phyloP scores from a whole-genome alignment of 2,113 vertebrate species.

The Panthera leo region DNA sequence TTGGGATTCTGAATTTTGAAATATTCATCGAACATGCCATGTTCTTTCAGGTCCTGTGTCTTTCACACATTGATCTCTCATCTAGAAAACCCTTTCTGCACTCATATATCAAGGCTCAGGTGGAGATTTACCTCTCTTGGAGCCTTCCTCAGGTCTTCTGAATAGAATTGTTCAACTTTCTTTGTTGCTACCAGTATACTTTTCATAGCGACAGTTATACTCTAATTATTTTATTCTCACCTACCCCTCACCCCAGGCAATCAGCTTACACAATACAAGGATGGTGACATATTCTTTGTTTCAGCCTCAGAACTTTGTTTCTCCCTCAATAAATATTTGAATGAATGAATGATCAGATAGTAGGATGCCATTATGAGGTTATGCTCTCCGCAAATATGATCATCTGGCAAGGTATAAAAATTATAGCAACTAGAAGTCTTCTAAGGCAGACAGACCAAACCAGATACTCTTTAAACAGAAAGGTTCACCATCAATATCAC shows the following conservation, averaged over 20 bases:
- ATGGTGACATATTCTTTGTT: not conserved
- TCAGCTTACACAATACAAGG: not conserved
- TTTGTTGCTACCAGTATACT: not conserved
- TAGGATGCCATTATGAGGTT: not conserved
- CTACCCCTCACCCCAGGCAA: not conserved
- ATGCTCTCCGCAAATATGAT: not conserved
- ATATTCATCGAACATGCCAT: not conserved
- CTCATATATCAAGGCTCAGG: not conserved
- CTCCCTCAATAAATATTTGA: slow-evolving; percentile 17
- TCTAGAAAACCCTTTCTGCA: not conserved
- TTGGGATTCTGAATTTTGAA: slow-evolving; percentile 9
- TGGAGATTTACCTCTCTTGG: not conserved
- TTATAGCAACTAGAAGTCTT: not conserved
- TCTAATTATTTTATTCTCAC: not conserved
- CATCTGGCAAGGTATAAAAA: not conserved
- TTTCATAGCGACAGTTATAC: not conserved
- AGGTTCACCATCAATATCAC: not conserved
- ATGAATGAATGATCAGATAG: not conserved
- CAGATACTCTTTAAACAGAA: not conserved
- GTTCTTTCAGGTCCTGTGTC: not conserved
- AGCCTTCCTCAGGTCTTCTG: not conserved
- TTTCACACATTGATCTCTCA: not conserved
- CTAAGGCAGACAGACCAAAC: not conserved
- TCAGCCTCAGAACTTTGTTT: not conserved
- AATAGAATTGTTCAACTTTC: not conserved